Percentiles rank a stretch among this genome's conserved stretches.
Conservation (phyloP, 2,797 vertebrate species). For the Miichthys miiuy region DNA sequence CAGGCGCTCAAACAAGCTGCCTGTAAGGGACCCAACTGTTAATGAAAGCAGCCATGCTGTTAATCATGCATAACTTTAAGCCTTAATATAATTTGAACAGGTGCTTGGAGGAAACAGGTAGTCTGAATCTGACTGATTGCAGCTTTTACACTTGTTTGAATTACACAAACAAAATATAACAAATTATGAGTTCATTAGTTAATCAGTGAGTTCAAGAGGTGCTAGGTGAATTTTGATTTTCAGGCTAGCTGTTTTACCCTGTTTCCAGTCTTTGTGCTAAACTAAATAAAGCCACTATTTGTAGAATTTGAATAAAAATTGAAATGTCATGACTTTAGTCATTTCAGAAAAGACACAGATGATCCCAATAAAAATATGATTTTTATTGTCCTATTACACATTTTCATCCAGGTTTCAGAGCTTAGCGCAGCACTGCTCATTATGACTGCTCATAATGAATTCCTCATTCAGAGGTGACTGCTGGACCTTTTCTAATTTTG, state of each 20-base stretch:
- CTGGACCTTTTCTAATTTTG: conserved; percentile 24
- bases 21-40: too few relatives aligned
- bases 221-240: neutral
- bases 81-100: too few relatives aligned
- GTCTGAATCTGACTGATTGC: neutral
- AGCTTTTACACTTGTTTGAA: neutral
- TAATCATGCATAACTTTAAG: too few relatives aligned
- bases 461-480: conserved; percentile 4
- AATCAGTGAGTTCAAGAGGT: too few relatives aligned
- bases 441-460: conserved; percentile 18
- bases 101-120: neutral
- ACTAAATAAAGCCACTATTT: neutral
- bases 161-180: neutral
- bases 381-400: neutral
- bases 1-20: too few relatives aligned
- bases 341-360: neutral
- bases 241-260: neutral
- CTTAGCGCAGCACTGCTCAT: neutral
- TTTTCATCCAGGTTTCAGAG: conserved; percentile 13
- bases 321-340: neutral
- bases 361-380: neutral
- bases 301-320: neutral
- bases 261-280: neutral
- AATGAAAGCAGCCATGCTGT: too few relatives aligned
- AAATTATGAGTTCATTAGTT: too few relatives aligned